Evolutionary conservation across 2,888 invertebrate genomes (phyloP).

Genomic region (Parnassius orleans): DNA sequence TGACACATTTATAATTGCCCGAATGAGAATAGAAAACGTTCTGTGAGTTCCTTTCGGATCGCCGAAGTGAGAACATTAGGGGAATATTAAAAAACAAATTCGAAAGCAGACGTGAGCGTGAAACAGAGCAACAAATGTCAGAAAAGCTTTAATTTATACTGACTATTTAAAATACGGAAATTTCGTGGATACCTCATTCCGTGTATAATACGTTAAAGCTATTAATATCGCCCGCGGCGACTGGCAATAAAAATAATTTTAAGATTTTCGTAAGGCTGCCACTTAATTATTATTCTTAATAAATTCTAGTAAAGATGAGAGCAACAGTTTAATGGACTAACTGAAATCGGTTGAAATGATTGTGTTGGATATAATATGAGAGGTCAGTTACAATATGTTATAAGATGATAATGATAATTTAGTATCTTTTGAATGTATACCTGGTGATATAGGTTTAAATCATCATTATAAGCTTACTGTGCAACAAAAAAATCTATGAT

Average conservation of each 20-base stretch:
- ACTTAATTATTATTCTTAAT: conserved; percentile 11
- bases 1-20: conserved; percentile 67
- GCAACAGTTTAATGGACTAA: conserved; percentile 3
- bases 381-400: no score
- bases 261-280: conserved; percentile 16
- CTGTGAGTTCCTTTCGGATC: conserved; percentile 32
- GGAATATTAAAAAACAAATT: conserved; percentile 37
- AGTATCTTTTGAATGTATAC: no score
- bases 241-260: conserved; percentile 20
- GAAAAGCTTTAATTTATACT: conserved; percentile 57
- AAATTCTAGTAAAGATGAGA: conserved; percentile 15
- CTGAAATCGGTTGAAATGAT: conserved; percentile 2
- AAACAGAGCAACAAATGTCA: conserved; percentile 57
- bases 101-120: conserved; percentile 40
- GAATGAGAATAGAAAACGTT: conserved; percentile 44
- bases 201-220: conserved; percentile 39
- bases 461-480: no score
- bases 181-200: conserved; percentile 47
- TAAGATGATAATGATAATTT: no score
- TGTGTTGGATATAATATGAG: no score
- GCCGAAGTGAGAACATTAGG: conserved; percentile 41
- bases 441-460: no score
- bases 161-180: conserved; percentile 56
- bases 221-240: conserved; percentile 46
- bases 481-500: no score